These are phyloP conservation scores for Bombus superbus DNA, from an alignment of 1,140 invertebrate genomes.

Conservation along the genomic window DNA sequence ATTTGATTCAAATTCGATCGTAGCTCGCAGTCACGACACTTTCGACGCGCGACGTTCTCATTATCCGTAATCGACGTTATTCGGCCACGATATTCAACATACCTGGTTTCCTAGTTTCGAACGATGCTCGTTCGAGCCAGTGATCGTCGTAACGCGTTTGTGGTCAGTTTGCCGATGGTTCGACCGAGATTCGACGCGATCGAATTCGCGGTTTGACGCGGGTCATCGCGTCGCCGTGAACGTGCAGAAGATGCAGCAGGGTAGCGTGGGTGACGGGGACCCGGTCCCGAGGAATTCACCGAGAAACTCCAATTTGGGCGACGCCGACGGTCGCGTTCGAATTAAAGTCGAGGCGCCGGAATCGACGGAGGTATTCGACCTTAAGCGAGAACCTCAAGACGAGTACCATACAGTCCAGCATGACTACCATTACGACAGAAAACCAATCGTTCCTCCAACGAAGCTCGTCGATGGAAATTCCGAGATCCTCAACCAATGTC, in stretches of 20 bases:
- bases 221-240: slow-evolving; percentile 12
- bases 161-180: neutral
- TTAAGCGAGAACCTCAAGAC: slow-evolving; percentile 63
- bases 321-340: slow-evolving; percentile 41
- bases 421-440: slow-evolving; percentile 52
- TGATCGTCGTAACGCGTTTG: neutral
- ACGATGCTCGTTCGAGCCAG: slow-evolving; percentile 20
- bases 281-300: slow-evolving; percentile 34
- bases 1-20: too few relatives aligned
- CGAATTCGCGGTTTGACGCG: slow-evolving; percentile 24
- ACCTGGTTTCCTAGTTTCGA: neutral
- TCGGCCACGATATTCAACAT: neutral
- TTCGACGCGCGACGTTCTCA: neutral
- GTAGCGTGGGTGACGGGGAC: slow-evolving; percentile 67
- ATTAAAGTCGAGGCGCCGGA: slow-evolving; percentile 58
- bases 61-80: neutral
- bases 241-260: slow-evolving; percentile 71
- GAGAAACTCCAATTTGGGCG: slow-evolving; percentile 9
- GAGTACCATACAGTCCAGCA: slow-evolving; percentile 46
- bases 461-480: slow-evolving; percentile 34
- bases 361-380: slow-evolving; percentile 55
- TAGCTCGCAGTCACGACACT: neutral
- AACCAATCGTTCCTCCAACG: slow-evolving; percentile 23
- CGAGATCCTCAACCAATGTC: slow-evolving; percentile 43
- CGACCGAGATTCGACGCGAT: neutral